phyloP scores from a whole-genome alignment of 2,113 vertebrate genomes.

The Asarcornis scutulata region DNA sequence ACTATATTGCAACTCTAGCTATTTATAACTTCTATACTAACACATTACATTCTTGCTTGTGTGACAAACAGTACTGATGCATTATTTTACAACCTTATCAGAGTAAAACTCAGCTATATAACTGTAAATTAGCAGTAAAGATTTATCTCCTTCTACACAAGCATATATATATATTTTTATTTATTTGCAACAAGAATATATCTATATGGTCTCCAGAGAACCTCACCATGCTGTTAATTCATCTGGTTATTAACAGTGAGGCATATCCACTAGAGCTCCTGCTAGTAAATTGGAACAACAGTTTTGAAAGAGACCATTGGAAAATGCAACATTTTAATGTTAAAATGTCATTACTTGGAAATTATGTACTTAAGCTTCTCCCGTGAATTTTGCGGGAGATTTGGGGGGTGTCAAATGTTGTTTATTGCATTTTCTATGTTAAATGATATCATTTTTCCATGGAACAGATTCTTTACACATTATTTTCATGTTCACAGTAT shows the following conservation, averaged over 20 bases:
- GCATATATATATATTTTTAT: not conserved
- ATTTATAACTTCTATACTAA: not conserved
- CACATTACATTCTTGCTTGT: not conserved
- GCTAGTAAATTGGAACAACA: not conserved
- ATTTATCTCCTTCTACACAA: not conserved
- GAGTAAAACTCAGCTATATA: not conserved
- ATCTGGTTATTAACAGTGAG: constrained; percentile 17
- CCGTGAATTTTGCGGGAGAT: too few species aligned
- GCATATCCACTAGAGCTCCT: not conserved
- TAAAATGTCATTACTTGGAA: constrained; percentile 1
- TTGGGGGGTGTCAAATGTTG: not conserved
- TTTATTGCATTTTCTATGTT: not conserved
- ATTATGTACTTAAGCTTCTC: not conserved
- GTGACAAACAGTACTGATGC: not conserved
- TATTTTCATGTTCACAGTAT: constrained; percentile 49
- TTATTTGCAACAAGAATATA: not conserved
- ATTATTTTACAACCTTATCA: not conserved
- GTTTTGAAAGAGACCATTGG: not conserved
- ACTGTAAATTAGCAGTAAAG: not conserved
- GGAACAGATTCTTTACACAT: not conserved
- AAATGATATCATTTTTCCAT: not conserved
- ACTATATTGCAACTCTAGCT: not conserved
- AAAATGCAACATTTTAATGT: not conserved
- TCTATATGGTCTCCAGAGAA: not conserved
- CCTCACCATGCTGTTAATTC: constrained; percentile 7